These are phyloP conservation scores for Tonatia bakeri DNA, from an alignment of 2,113 vertebrate genomes.

Conservation along the genomic window DNA sequence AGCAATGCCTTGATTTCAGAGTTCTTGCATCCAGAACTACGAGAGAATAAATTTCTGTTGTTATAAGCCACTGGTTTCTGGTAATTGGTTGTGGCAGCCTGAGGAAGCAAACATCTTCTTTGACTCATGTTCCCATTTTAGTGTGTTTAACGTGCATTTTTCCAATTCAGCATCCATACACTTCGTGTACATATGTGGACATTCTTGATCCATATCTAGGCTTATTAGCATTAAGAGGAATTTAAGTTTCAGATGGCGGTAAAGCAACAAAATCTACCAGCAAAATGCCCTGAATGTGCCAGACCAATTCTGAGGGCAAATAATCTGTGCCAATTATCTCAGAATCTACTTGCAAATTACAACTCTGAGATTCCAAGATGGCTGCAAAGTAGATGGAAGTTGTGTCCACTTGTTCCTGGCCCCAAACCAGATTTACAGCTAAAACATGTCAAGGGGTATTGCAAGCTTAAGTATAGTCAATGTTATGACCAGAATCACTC, in stretches of 20 bases:
- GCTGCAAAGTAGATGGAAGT: too few relatives aligned
- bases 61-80: not conserved
- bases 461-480: not conserved
- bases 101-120: not conserved
- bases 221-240: not conserved
- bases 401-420: too few relatives aligned
- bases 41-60: not conserved
- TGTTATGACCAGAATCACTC: accelerated
- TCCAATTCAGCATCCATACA: not conserved
- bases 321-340: not conserved
- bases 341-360: not conserved
- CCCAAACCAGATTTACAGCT: too few relatives aligned
- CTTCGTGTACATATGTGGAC: not conserved
- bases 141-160: not conserved
- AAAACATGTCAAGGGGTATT: not conserved
- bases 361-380: too few relatives aligned
- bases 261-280: not conserved
- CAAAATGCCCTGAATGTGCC: not conserved
- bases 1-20: not conserved
- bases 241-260: not conserved
- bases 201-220: not conserved
- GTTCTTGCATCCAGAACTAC: not conserved
- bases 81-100: not conserved
- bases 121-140: not conserved
- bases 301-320: not conserved